A percentile compares a stretch with the other conserved stretches of the same genome.
These are phyloP conservation scores for Ammospiza maritima DNA, from an alignment of 2,797 vertebrate species.

Conservation along the genomic window DNA sequence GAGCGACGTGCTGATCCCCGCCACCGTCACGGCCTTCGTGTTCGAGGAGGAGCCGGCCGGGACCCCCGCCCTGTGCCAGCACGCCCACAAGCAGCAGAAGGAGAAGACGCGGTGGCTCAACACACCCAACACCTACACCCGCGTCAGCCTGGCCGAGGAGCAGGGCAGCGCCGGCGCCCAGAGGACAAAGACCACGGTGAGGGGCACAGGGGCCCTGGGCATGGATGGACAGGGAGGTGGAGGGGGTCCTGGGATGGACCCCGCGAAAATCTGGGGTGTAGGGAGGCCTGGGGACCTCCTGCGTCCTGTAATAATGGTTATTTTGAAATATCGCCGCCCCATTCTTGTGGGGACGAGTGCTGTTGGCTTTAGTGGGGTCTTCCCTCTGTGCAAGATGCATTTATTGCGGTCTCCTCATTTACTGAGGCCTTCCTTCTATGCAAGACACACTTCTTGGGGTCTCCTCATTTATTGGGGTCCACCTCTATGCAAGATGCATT, in stretches of 20 bases:
- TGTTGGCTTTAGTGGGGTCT: background rate
- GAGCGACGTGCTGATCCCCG: slow-evolving; percentile 92
- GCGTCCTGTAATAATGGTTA: fast-evolving
- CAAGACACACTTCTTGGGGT: fast-evolving
- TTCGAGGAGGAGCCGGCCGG: slow-evolving; percentile 88
- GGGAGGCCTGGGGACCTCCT: background rate
- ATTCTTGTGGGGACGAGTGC: fast-evolving
- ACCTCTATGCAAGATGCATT: fast-evolving
- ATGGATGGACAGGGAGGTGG: fast-evolving
- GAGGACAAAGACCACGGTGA: slow-evolving; percentile 87
- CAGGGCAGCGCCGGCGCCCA: slow-evolving; percentile 77
- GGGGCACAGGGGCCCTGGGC: background rate
- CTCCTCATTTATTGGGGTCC: background rate
- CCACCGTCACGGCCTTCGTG: slow-evolving; percentile 89
- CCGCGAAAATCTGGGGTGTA: fast-evolving
- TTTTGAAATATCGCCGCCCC: background rate
- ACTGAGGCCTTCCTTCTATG: too few species aligned
- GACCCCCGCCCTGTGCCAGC: slow-evolving; percentile 83
- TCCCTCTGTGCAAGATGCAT: too few species aligned
- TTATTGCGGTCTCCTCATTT: too few species aligned
- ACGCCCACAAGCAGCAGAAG: slow-evolving; percentile 91
- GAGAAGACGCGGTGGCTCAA: slow-evolving; percentile 98
- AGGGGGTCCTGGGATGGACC: background rate
- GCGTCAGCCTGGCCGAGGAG: slow-evolving; percentile 88
- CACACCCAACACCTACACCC: slow-evolving; percentile 94